A percentile compares a stretch with the other conserved stretches of the same genome.
phyloP scores from a whole-genome alignment of 2,888 invertebrate genomes.

The Colostygia pectinataria region DNA sequence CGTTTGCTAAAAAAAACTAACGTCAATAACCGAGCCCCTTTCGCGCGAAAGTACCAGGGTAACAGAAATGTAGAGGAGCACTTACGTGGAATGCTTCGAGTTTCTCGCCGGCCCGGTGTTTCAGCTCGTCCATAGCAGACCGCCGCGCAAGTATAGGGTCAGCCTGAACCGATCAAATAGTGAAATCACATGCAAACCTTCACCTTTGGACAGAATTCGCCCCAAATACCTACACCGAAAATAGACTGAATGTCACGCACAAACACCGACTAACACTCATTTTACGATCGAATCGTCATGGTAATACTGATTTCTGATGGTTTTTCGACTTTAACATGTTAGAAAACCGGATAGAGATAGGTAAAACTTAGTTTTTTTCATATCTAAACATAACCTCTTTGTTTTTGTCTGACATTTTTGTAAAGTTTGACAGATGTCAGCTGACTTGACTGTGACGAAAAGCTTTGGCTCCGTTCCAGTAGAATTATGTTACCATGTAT shows the following conservation, averaged over 20 bases:
- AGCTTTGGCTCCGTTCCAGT: slow-evolving; percentile 8
- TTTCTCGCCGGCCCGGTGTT: slow-evolving; percentile 73
- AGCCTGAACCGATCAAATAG: slow-evolving; percentile 54
- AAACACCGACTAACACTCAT: slow-evolving; percentile 39
- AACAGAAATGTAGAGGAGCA: slow-evolving; percentile 46
- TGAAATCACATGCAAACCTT: slow-evolving; percentile 68
- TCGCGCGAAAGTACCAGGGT: slow-evolving; percentile 59
- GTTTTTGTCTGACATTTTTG: slow-evolving; percentile 45
- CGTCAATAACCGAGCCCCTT: slow-evolving; percentile 48
- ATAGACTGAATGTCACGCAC: slow-evolving; percentile 65
- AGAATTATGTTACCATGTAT: neutral
- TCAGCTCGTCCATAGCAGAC: slow-evolving; percentile 74
- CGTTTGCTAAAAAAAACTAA: slow-evolving; percentile 38
- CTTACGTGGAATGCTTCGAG: slow-evolving; percentile 77
- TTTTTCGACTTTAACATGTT: slow-evolving; percentile 32
- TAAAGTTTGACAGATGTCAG: slow-evolving; percentile 35
- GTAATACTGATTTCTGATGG: slow-evolving; percentile 25
- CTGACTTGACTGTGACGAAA: slow-evolving; percentile 40
- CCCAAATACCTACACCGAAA: slow-evolving; percentile 70
- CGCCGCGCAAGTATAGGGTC: slow-evolving; percentile 51
- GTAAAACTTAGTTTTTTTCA: slow-evolving; percentile 48
- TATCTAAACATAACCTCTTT: slow-evolving; percentile 63
- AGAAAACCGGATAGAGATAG: slow-evolving; percentile 36
- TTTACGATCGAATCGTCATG: slow-evolving; percentile 31
- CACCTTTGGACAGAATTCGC: slow-evolving; percentile 77